These are phyloP conservation scores for Metopolophium dirhodum DNA, from an alignment of 1,140 invertebrate species.

Conservation along the genomic window DNA sequence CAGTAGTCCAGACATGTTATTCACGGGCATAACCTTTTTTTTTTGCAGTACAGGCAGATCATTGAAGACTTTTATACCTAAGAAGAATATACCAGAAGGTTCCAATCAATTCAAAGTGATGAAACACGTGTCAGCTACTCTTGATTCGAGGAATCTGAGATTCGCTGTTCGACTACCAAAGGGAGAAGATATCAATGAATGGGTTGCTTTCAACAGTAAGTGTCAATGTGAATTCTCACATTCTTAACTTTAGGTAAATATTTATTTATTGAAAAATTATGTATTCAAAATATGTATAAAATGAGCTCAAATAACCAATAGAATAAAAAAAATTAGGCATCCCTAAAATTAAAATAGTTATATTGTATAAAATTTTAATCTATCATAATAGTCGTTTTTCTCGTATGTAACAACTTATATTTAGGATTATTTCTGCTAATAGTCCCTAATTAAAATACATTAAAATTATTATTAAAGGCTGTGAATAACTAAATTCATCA, in stretches of 20 bases:
- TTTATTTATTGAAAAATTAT: neutral
- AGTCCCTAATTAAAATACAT: neutral
- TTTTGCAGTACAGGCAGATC: slow-evolving; percentile 79
- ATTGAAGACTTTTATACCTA: slow-evolving; percentile 97
- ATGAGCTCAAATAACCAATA: neutral
- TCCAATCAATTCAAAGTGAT: slow-evolving; percentile 99
- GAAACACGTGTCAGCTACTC: slow-evolving; percentile 98
- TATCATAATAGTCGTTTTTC: neutral
- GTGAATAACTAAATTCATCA: neutral
- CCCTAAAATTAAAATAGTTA: neutral
- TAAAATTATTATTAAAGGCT: neutral
- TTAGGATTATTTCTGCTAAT: neutral
- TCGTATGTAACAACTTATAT: no score
- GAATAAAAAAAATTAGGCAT: neutral
- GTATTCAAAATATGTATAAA: neutral
- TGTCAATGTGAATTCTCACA: slow-evolving; percentile 58
- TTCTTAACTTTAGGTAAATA: neutral
- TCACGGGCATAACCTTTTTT: neutral
- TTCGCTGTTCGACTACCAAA: slow-evolving; percentile 96
- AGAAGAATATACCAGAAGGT: slow-evolving; percentile 98
- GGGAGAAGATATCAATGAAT: slow-evolving; percentile 99
- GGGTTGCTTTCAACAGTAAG: slow-evolving; percentile 99
- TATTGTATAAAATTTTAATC: neutral
- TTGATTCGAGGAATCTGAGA: slow-evolving; percentile 96
- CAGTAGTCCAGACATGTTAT: neutral